These are phyloP conservation scores for Anisognathus igniventris DNA, from an alignment of 2,797 vertebrate genomes.

Conservation along the genomic window DNA sequence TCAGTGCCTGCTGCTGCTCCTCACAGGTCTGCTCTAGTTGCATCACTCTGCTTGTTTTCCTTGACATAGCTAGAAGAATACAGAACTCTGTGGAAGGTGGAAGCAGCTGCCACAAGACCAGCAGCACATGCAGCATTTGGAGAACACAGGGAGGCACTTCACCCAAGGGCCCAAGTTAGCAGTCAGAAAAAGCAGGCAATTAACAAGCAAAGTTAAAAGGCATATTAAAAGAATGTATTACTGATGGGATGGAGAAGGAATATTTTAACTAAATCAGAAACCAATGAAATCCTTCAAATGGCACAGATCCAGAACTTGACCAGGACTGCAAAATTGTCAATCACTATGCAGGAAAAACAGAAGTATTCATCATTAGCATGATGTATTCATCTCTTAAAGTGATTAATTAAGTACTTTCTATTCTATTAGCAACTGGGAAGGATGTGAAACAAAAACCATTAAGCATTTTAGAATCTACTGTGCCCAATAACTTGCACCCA, in stretches of 20 bases:
- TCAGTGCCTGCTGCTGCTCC: not conserved
- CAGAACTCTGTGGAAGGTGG: not conserved
- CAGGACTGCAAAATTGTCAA: slow-evolving; percentile 51
- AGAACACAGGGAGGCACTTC: not conserved
- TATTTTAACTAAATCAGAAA: slow-evolving; percentile 55
- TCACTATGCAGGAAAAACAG: slow-evolving; percentile 56
- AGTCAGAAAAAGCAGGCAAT: not conserved
- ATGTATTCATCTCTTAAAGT: slow-evolving; percentile 46
- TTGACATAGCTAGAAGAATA: not conserved
- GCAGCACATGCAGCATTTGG: not conserved
- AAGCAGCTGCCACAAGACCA: not conserved
- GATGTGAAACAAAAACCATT: slow-evolving; percentile 61
- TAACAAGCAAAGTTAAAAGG: slow-evolving; percentile 2
- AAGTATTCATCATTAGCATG: slow-evolving; percentile 44
- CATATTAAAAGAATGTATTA: not conserved
- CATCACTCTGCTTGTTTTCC: not conserved
- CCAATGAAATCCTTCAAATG: slow-evolving; percentile 48
- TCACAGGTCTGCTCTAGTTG: not conserved
- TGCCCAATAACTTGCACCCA: not conserved
- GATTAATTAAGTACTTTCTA: slow-evolving; percentile 58
- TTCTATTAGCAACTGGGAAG: slow-evolving; percentile 47
- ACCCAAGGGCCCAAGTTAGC: not conserved
- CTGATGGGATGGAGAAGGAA: not conserved
- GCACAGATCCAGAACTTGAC: slow-evolving; percentile 41
- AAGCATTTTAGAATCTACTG: slow-evolving; percentile 46